phyloP scores from a whole-genome alignment of 2,113 vertebrate species.

The Mystacornis crossleyi region DNA sequence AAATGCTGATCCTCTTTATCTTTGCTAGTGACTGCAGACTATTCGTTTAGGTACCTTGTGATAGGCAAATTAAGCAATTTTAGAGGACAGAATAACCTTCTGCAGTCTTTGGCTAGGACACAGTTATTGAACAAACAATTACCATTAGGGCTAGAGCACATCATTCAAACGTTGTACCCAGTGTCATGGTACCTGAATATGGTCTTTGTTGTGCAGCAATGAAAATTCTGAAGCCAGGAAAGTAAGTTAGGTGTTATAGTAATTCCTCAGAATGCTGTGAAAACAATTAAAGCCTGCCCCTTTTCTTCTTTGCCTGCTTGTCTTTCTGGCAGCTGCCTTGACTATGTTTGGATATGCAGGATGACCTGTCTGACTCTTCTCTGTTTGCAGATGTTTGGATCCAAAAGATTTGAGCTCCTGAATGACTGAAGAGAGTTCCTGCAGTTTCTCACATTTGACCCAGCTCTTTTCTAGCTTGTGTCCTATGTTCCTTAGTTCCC shows the following conservation, averaged over 20 bases:
- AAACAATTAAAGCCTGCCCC: accelerated
- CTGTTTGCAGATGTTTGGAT: neutral
- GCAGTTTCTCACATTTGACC: neutral
- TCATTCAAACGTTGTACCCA: neutral
- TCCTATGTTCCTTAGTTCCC: neutral
- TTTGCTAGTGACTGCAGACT: neutral
- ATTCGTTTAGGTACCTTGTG: neutral
- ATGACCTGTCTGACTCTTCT: neutral
- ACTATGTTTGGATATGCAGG: neutral
- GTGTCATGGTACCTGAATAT: neutral
- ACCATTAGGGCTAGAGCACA: neutral
- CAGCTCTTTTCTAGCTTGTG: neutral
- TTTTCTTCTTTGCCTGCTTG: neutral
- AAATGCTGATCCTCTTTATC: neutral
- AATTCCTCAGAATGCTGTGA: neutral
- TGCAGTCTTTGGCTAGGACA: neutral
- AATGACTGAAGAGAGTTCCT: neutral
- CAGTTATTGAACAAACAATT: slow-evolving; percentile 5
- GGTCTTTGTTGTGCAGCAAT: neutral
- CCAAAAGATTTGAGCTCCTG: neutral
- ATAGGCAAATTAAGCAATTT: slow-evolving; percentile 14
- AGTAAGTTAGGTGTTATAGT: neutral
- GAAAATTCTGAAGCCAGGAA: neutral
- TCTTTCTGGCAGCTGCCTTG: neutral
- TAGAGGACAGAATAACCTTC: neutral